These are phyloP conservation scores for Caenorhabditis elegans DNA, from an alignment of 1,140 invertebrate species.

Conservation along the genomic window DNA sequence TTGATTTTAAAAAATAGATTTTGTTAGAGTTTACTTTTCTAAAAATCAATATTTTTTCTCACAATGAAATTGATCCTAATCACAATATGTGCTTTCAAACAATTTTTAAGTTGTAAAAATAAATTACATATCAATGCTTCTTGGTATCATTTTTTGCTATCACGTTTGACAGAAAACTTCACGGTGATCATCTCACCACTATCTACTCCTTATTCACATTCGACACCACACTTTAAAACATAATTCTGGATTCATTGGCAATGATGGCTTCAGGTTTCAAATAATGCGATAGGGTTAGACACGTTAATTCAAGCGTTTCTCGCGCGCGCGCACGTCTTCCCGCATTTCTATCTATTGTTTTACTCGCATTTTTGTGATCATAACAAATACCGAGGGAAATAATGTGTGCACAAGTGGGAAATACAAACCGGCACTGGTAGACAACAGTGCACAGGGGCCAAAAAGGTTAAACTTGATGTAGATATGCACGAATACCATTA, in stretches of 20 bases:
- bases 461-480: not conserved
- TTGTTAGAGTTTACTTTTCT: too few species aligned
- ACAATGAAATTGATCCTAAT: too few species aligned
- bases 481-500: too few species aligned
- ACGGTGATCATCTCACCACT: not conserved
- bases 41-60: too few species aligned
- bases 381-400: not conserved
- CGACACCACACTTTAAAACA: not conserved
- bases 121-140: too few species aligned
- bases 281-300: constrained; percentile 25
- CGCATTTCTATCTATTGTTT: constrained; percentile 6
- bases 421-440: not conserved
- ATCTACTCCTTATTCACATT: not conserved
- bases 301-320: constrained; percentile 31
- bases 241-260: constrained; percentile 2
- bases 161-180: not conserved
- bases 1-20: too few species aligned
- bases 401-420: not conserved
- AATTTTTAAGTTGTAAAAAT: too few species aligned
- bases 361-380: constrained; percentile 9
- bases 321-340: not conserved
- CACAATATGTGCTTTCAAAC: too few species aligned
- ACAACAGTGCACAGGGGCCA: not conserved
- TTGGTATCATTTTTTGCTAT: too few species aligned
- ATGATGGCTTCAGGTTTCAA: constrained; percentile 17